Evolutionary conservation across 2,888 invertebrate genomes (phyloP), one percentile per base, ranked within the genome.

Genomic region (Diaphora mendica): DNA sequence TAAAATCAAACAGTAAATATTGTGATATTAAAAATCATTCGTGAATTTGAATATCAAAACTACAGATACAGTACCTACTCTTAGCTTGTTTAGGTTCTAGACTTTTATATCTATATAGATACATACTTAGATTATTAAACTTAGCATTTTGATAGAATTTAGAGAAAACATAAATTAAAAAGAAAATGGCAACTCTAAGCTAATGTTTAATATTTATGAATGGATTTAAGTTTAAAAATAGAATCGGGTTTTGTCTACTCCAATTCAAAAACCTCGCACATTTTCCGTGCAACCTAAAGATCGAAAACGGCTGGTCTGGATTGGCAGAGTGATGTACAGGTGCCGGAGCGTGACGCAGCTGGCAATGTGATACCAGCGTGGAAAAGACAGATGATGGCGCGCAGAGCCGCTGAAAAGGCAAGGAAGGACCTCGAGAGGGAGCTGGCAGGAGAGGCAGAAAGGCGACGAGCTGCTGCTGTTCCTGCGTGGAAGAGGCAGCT

Each of bases 401-500:
- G 98, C 87, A 98, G 99, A 91, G 98, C 99, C 0, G 99, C 99
- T 0, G 99, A 99, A 92, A 97, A 98, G 83, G 99, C 99, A 17
- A 97, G 98, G 82, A 98, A 98, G 87, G 99, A 99, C 88, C 96
- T 98, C 84, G 99, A 99, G 92, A 98, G 98, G 90, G 97, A 98
- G 87, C 96, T 98, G 86, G 97, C 97, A 8, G 96, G 97, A 77
- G 98, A 98, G 89, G 98, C 98, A 0, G 98, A 98, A 92, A 97
- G 98, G 85, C 97, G 98, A 85, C 95, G 98, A 81, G 96, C 98
- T 67, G 98, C 98, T 35, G 97, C 98, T 23, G 98, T 99, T 86
- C 99, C 99, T 0, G 98, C 98, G 70, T 99, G 99, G 99, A 99
- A 99, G 92, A 96, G 99, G 73, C 99, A 99, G 89, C 95, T 99